phyloP scores from a whole-genome alignment of 2,888 invertebrate species.

The Euclidia mi region DNA sequence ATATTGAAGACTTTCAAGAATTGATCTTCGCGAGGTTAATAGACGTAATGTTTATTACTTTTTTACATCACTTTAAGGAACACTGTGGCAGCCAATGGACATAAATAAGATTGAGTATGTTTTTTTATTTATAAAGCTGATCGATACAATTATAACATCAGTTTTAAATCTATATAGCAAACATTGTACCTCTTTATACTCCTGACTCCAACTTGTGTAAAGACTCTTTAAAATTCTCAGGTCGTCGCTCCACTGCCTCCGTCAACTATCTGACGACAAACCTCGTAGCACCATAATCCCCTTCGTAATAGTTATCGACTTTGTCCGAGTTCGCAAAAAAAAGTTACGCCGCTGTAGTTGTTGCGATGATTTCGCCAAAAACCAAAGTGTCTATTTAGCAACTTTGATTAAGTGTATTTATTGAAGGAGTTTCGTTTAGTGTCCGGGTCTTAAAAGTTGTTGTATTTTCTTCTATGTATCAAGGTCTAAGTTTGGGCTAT shows the following conservation, averaged over 20 bases:
- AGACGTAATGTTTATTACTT: too few species aligned
- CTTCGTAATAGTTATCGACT: conserved; percentile 25
- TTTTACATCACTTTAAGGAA: too few species aligned
- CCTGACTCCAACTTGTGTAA: neutral
- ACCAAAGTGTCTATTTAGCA: conserved; percentile 15
- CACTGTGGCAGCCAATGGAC: too few species aligned
- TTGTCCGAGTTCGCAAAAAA: conserved; percentile 18
- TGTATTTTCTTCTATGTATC: neutral
- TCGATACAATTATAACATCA: too few species aligned
- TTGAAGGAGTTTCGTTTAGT: neutral
- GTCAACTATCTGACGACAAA: neutral
- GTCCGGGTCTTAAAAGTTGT: neutral
- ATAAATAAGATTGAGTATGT: too few species aligned
- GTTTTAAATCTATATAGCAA: too few species aligned
- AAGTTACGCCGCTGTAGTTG: conserved; percentile 26
- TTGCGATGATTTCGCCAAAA: conserved; percentile 26
- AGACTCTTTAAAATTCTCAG: neutral
- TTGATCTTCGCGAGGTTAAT: too few species aligned
- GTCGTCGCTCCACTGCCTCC: neutral
- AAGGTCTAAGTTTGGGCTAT: too few species aligned
- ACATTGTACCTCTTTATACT: too few species aligned
- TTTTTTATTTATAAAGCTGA: too few species aligned
- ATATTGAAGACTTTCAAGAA: too few species aligned
- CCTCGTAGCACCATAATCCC: conserved; percentile 15
- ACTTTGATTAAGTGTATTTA: conserved; percentile 1